Percentiles rank a stretch among this genome's conserved stretches.
These are phyloP conservation scores for Leptodactylus fallax DNA, from an alignment of 2,797 vertebrate species.

Conservation along the genomic window DNA sequence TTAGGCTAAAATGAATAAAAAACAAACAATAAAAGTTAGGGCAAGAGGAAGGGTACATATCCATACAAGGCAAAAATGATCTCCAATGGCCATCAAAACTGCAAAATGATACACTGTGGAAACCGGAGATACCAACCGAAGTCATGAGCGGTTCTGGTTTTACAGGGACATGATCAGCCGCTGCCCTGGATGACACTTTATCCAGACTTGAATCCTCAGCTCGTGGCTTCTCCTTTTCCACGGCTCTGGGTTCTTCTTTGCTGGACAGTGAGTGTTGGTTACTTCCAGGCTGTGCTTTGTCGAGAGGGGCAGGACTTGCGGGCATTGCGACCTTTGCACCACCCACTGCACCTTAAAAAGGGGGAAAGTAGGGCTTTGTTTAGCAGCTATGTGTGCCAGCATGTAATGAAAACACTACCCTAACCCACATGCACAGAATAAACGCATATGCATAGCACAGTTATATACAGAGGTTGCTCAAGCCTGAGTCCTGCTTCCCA, in stretches of 20 bases:
- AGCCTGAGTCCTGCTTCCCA: no score
- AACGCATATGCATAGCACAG: no score
- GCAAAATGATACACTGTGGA: neutral
- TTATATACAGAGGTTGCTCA: no score
- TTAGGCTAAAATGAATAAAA: conserved; percentile 82
- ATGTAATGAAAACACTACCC: neutral
- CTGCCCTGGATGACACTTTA: conserved; percentile 79
- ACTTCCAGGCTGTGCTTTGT: conserved; percentile 89
- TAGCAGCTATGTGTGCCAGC: conserved; percentile 73
- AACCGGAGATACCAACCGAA: conserved; percentile 75
- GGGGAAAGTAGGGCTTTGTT: conserved; percentile 87
- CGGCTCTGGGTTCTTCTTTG: conserved; percentile 88
- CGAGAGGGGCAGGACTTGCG: conserved; percentile 90
- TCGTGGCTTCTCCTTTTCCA: conserved; percentile 87
- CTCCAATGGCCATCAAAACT: neutral
- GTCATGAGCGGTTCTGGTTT: conserved; percentile 87
- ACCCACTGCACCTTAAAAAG: conserved; percentile 99
- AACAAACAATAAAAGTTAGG: neutral
- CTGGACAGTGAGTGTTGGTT: conserved; percentile 88
- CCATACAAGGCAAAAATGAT: no score
- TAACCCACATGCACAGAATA: no score
- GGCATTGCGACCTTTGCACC: conserved; percentile 98
- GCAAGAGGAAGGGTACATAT: no score
- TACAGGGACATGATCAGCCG: conserved; percentile 86
- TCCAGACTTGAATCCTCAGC: conserved; percentile 85